phyloP scores from a whole-genome alignment of 2,797 vertebrate genomes.

The Tarsius wallacei region DNA sequence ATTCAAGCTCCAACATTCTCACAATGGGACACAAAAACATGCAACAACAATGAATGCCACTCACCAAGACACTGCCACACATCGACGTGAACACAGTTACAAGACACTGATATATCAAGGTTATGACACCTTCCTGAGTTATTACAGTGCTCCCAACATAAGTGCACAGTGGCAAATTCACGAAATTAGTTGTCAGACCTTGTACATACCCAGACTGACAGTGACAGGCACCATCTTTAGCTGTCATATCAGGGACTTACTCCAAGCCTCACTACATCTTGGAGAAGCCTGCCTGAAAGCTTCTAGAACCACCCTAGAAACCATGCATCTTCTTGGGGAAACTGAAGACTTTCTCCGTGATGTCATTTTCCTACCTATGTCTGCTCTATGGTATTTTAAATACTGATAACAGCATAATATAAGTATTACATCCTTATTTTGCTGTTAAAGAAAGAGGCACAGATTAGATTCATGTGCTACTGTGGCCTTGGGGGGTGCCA shows the following conservation, averaged over 20 bases:
- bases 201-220: neutral
- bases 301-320: neutral
- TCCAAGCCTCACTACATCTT: neutral
- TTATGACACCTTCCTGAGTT: too few relatives aligned
- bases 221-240: neutral
- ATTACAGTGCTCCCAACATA: too few relatives aligned
- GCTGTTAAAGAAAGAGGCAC: neutral
- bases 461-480: neutral
- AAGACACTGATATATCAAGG: too few relatives aligned
- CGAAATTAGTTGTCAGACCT: too few relatives aligned
- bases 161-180: too few relatives aligned
- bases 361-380: neutral
- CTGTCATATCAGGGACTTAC: neutral
- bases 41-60: too few relatives aligned
- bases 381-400: slow-evolving; percentile 17
- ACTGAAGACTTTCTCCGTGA: neutral
- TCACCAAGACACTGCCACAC: too few relatives aligned
- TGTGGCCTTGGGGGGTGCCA: neutral
- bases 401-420: neutral
- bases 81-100: too few relatives aligned
- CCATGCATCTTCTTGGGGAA: neutral
- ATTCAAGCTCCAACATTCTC: too few relatives aligned
- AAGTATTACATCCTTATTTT: slow-evolving; percentile 6
- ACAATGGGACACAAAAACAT: too few relatives aligned
- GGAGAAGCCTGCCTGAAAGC: neutral